Base-by-base conservation (phyloP, 2,888 invertebrate species). In the Epirrita christyi region DNA sequence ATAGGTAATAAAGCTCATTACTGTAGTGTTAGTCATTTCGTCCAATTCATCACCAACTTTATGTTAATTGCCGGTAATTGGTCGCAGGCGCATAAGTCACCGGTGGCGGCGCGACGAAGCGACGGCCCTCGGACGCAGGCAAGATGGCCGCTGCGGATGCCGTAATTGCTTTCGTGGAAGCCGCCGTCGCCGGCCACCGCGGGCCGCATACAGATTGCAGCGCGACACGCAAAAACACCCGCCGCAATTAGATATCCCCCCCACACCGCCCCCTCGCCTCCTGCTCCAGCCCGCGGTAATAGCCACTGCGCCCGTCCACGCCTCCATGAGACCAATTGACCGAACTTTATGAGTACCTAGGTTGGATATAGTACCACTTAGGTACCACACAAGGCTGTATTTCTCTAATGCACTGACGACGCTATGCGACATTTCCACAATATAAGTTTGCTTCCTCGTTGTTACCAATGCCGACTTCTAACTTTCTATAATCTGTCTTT, bases 81-180 rank as follows among this genome's bases (percentile, higher is more conserved):
- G 68, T 67, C 66, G 70, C 71, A 66, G 75, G 72, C 75, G 76
- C 62, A 58, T 58, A 56, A 75, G 78, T 75, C 78, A 75, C 78
- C 63, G 68, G 42, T 27, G 37, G 52, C 21, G 21, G 21, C 21
- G 21, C n/a, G n/a, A n/a, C n/a, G n/a, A n/a, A n/a, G 21, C 21
- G 21, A 4, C 21, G 21, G 63, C 40, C 60, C 54, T 45, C 61
- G 55, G 51, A 58, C 47, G 49, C 61, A 47, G 61, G 64, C 86
- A 89, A 88, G 81, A 89, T 89, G 89, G 89, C 89, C 81, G 86
- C 83, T 75, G 77, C 86, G 86, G 87, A 83, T 81, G 87, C 86
- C 73, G 81, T 90, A 90, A 90, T 89, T 87, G 85, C 80, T 71
- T 90, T 89, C 90, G 85, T 80, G 85, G 90, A 89, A 90, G 68